Evolutionary conservation across 1,140 invertebrate genomes (phyloP).

Genomic region (Caenorhabditis tropicalis): DNA sequence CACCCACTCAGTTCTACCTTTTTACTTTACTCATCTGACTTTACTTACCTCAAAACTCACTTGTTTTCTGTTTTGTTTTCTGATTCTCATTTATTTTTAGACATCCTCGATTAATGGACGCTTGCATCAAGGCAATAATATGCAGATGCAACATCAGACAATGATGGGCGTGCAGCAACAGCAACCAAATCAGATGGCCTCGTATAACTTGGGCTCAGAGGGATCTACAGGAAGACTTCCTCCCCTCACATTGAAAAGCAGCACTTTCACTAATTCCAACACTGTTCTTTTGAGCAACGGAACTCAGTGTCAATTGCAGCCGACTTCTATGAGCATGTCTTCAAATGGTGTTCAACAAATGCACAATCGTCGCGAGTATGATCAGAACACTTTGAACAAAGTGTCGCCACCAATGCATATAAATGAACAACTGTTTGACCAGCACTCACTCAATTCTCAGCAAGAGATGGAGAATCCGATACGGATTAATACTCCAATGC

Average conservation of each 20-base stretch:
- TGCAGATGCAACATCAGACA: neutral
- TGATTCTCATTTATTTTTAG: neutral
- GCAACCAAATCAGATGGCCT: neutral
- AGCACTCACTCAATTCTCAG: neutral
- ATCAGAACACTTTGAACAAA: neutral
- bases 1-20: neutral
- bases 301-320: neutral
- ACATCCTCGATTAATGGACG: neutral
- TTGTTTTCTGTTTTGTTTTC: neutral
- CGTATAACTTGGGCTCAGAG: neutral
- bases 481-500: neutral
- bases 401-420: neutral
- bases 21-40: neutral
- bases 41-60: neutral
- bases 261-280: neutral
- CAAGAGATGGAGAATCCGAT: neutral
- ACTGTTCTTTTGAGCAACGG: neutral
- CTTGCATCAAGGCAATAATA: neutral
- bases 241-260: neutral
- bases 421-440: constrained; percentile 2
- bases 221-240: neutral
- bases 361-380: neutral
- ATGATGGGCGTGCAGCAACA: constrained; percentile 3
- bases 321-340: neutral
- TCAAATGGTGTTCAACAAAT: neutral